A percentile compares a stretch with the other conserved stretches of the same genome.
Evolutionary conservation across 2,797 vertebrate species (phyloP).

Genomic region (Petrocephalus schoutedeni): DNA sequence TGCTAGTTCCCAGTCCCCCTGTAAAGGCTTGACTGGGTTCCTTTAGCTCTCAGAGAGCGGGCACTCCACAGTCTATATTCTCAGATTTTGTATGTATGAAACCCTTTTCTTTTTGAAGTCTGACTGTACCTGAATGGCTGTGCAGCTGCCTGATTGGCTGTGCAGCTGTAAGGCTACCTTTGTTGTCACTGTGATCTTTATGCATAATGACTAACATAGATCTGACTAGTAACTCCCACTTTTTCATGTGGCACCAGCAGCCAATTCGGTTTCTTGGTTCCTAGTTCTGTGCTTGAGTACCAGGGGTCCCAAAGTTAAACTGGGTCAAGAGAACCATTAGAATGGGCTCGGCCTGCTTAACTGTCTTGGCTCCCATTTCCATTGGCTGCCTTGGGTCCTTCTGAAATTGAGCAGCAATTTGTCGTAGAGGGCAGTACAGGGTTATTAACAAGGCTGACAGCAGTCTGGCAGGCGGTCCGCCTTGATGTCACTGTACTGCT

Average conservation of each 20-base stretch:
- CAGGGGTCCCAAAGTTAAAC: neutral
- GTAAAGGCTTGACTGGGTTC: neutral
- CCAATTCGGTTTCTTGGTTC: neutral
- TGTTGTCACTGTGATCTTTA: neutral
- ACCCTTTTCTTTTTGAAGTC: neutral
- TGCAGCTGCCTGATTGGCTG: neutral
- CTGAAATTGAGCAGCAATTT: neutral
- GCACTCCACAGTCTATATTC: neutral
- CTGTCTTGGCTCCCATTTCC: neutral
- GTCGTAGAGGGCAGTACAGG: neutral
- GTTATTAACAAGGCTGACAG: neutral
- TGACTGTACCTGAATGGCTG: neutral
- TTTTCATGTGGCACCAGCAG: neutral
- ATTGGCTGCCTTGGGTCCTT: neutral
- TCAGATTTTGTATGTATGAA: neutral
- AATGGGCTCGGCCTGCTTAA: neutral
- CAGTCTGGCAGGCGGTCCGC: neutral
- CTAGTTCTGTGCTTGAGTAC: neutral
- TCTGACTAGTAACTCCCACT: neutral
- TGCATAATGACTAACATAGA: neutral
- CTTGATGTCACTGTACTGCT: neutral
- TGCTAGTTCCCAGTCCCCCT: neutral
- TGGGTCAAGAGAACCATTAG: neutral
- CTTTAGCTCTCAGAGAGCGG: neutral
- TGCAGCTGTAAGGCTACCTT: neutral